These are phyloP conservation scores for Orthosia incerta DNA, from an alignment of 2,888 invertebrate species.

Conservation along the genomic window DNA sequence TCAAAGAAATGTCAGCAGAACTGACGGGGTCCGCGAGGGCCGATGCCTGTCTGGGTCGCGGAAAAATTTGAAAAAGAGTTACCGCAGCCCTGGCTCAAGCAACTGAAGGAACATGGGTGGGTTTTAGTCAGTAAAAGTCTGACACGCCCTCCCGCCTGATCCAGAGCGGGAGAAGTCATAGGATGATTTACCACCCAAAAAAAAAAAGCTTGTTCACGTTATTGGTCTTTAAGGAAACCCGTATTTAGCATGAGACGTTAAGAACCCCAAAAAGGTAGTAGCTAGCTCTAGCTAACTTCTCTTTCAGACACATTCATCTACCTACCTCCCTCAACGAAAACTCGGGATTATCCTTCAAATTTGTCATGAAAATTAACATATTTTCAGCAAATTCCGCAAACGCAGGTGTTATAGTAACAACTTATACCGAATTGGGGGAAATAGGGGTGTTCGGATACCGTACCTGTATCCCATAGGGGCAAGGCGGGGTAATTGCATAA, in stretches of 20 bases:
- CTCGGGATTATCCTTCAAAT: conserved; percentile 58
- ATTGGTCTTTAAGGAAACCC: not conserved
- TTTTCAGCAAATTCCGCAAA: conserved; percentile 59
- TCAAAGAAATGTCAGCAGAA: no score
- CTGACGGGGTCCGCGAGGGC: no score
- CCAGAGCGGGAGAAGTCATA: no score
- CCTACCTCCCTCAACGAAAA: conserved; percentile 44
- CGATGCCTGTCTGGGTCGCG: no score
- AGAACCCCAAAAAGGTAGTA: not conserved
- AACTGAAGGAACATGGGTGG: no score
- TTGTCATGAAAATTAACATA: conserved; percentile 66
- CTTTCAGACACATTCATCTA: conserved; percentile 31
- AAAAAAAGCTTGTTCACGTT: no score
- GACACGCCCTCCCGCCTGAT: no score
- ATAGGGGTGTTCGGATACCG: conserved; percentile 53
- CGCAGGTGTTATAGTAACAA: conserved; percentile 66
- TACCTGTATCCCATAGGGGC: conserved; percentile 66
- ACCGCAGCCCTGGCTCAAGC: no score
- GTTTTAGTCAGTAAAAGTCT: no score
- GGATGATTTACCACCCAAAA: no score
- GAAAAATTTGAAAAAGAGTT: no score
- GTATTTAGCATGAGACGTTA: not conserved
- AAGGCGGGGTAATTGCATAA: conserved; percentile 71
- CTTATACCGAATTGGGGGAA: conserved; percentile 65
- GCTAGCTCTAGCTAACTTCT: not conserved